These are phyloP conservation scores for Xestia c-nigrum DNA, from an alignment of 2,888 invertebrate species.

Conservation along the genomic window DNA sequence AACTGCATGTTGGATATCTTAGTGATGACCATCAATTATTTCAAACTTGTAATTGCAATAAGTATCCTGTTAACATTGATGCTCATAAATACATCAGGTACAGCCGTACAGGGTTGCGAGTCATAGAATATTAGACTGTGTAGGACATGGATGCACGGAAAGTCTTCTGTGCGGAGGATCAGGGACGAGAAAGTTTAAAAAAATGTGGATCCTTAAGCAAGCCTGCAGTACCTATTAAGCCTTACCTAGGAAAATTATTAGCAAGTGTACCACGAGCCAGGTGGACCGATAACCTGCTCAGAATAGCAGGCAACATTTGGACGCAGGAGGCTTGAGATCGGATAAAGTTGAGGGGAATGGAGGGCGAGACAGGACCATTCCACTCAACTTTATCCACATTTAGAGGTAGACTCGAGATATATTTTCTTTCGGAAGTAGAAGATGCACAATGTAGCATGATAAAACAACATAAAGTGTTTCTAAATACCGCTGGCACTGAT, in stretches of 20 bases:
- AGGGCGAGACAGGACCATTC: too few relatives aligned
- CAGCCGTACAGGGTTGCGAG: background rate
- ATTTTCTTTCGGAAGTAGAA: background rate
- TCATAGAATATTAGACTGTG: background rate
- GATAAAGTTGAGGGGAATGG: background rate
- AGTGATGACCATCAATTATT: conserved; percentile 25
- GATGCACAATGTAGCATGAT: background rate
- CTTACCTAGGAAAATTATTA: background rate
- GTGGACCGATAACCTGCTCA: background rate
- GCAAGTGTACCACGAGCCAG: background rate
- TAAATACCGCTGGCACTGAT: background rate
- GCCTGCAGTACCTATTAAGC: background rate
- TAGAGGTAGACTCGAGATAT: background rate
- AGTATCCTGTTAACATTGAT: conserved; percentile 9
- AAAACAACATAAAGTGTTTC: background rate
- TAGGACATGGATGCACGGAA: background rate
- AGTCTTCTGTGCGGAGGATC: background rate
- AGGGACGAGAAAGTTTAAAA: background rate
- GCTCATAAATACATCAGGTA: background rate
- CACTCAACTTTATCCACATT: too few relatives aligned
- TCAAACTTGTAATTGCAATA: conserved; percentile 31
- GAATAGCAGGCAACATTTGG: background rate
- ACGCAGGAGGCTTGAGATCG: background rate
- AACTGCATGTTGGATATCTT: conserved; percentile 16
- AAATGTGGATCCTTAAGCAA: background rate